Evolutionary conservation across 2,113 vertebrate species (phyloP), one percentile per base, ranked within the genome.

Genomic region (Acanthisitta chloris): DNA sequence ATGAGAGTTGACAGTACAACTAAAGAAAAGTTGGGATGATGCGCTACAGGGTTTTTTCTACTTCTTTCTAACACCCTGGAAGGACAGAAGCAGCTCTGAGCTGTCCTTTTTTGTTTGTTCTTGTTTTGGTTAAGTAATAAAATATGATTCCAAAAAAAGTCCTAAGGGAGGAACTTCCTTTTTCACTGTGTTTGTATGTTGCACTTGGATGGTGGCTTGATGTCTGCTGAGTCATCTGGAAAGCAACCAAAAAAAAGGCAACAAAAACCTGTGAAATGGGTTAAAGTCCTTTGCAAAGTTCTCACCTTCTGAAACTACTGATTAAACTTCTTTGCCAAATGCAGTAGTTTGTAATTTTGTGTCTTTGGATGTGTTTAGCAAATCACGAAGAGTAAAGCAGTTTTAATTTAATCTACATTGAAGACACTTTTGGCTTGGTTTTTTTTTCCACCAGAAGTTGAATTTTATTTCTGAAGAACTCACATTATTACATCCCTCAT

Each of bases 171-270:
- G 70, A 92, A 73, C 54, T 90, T 82, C 85, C 62, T 86, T 92
- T 94, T 91, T 21, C 81, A 72, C 57, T 38, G 42, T 83, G 42
- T 91, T 94, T 90, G 40, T 87, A 40, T 1, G 0, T 59, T 85
- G 70, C 62, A 36, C 62, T 94, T 87, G 88, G 58, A 82, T 92
- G 61, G 86, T 86, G 66, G 58, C n/a, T 88, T 86, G 78, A 52
- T 90, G 25, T 73, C 79, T 93, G 49, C 66, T 48, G 94, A 82
- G 48, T 64, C 73, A 87, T 72, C 90, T 93, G 81, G 90, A 93
- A 82, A 88, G 58, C 23, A 88, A 69, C 62, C 74, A 86, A 73
- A 29, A 76, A 77, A 82, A 58, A 38, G 70, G 85, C 88, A 94
- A 92, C 74, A 90, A 82, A 79, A 69, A 43, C 57, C 81, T 82